Conservation (phyloP, 2,888 invertebrate species). For the Drosophila anomalata region DNA sequence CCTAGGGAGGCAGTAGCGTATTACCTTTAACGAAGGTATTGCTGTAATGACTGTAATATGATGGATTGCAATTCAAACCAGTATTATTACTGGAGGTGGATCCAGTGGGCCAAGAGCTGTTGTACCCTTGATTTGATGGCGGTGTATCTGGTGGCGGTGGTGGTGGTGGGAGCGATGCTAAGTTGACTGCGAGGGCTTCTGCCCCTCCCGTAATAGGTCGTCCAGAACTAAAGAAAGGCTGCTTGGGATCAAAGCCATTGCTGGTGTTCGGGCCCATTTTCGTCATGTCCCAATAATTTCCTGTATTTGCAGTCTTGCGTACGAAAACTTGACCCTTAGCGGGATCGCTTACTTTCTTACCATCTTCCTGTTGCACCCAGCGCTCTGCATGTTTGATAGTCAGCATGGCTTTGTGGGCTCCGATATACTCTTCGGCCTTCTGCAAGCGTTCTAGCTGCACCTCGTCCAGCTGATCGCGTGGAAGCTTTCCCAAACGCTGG, state of each 20-base stretch:
- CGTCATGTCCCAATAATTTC: constrained; percentile 44
- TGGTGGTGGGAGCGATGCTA: constrained; percentile 7
- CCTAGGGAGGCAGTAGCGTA: constrained; percentile 60
- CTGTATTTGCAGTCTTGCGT: constrained; percentile 41
- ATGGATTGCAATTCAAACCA: constrained; percentile 26
- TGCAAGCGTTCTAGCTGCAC: constrained; percentile 61
- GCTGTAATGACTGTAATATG: constrained; percentile 52
- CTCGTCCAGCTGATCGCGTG: constrained; percentile 68
- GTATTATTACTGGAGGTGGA: not conserved
- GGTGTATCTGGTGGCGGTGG: constrained; percentile 24
- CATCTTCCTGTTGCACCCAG: constrained; percentile 65
- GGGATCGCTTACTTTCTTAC: not conserved
- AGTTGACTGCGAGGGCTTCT: constrained; percentile 11
- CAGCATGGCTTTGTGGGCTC: constrained; percentile 70
- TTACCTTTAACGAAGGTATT: constrained; percentile 57
- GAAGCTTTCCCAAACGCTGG: constrained; percentile 73
- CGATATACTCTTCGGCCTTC: constrained; percentile 71
- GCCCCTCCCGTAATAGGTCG: constrained; percentile 63
- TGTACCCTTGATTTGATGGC: not conserved
- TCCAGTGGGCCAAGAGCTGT: constrained; percentile 7
- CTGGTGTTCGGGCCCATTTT: constrained; percentile 9
- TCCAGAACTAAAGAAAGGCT: constrained; percentile 56
- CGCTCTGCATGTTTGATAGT: constrained; percentile 72
- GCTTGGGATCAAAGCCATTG: constrained; percentile 16
- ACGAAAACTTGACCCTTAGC: constrained; percentile 57